A percentile compares a stretch with the other conserved stretches of the same genome.
Evolutionary conservation across 2,888 invertebrate genomes (phyloP).

Genomic region (Thymelicus sylvestris): DNA sequence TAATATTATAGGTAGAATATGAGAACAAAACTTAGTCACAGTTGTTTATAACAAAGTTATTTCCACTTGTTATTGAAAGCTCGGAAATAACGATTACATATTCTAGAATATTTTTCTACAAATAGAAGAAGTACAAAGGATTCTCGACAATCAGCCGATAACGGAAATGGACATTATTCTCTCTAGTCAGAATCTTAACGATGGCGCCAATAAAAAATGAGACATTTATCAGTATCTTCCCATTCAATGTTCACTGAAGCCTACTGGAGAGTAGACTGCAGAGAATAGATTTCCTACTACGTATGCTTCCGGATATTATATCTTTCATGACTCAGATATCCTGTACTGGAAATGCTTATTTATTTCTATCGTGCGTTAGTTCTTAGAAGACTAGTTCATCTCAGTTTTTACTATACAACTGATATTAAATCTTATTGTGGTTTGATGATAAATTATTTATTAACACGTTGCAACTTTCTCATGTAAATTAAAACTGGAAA

Average conservation of each 20-base stretch:
- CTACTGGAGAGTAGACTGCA: not conserved
- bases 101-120: too few species aligned
- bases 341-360: not conserved
- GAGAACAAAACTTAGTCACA: too few species aligned
- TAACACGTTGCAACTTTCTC: not conserved
- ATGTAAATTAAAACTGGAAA: slow-evolving; percentile 14
- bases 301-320: not conserved
- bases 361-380: too few species aligned
- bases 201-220: not conserved
- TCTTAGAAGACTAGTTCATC: too few species aligned
- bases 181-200: not conserved
- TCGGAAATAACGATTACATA: too few species aligned
- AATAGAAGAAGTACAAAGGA: not conserved
- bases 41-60: not conserved
- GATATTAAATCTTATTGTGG: not conserved
- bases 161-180: slow-evolving; percentile 5
- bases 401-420: not conserved
- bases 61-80: not conserved
- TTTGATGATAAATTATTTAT: not conserved
- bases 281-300: not conserved
- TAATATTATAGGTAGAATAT: too few species aligned
- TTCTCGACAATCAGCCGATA: not conserved
- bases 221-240: not conserved
- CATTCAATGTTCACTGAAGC: slow-evolving; percentile 7
- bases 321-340: not conserved